These are phyloP conservation scores for Phataginus tricuspis DNA, from an alignment of 2,797 vertebrate genomes.

Conservation along the genomic window DNA sequence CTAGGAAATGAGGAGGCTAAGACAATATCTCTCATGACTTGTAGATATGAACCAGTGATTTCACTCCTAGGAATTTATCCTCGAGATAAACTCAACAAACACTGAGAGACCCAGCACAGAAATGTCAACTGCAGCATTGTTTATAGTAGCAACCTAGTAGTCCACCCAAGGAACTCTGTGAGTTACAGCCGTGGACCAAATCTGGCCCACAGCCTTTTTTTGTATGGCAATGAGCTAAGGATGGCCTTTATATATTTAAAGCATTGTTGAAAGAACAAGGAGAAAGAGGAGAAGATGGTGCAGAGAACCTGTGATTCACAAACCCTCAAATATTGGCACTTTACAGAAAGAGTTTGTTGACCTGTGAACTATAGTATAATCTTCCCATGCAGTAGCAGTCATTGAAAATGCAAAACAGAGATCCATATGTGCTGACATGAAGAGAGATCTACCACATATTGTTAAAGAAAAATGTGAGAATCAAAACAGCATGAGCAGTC, in stretches of 20 bases:
- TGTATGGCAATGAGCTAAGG: background rate
- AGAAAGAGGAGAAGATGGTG: background rate
- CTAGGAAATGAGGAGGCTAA: background rate
- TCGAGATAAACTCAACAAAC: background rate
- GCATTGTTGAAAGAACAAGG: background rate
- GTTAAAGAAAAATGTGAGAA: background rate
- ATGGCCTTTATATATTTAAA: background rate
- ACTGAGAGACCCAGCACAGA: background rate
- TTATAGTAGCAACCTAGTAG: background rate
- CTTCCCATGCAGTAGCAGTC: background rate
- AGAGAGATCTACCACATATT: background rate
- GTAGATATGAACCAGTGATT: background rate
- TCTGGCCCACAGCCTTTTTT: background rate
- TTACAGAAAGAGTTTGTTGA: background rate
- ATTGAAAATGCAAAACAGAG: background rate
- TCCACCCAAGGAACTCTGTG: background rate
- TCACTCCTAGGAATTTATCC: background rate
- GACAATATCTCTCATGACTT: background rate
- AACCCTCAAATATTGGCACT: background rate
- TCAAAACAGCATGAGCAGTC: background rate
- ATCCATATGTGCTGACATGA: accelerated
- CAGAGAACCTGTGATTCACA: background rate
- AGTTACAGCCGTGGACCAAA: background rate
- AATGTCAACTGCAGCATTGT: background rate
- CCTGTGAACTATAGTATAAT: background rate